A percentile compares a stretch with the other conserved stretches of the same genome.
phyloP scores from a whole-genome alignment of 2,797 vertebrate species.

The Cuniculus paca region DNA sequence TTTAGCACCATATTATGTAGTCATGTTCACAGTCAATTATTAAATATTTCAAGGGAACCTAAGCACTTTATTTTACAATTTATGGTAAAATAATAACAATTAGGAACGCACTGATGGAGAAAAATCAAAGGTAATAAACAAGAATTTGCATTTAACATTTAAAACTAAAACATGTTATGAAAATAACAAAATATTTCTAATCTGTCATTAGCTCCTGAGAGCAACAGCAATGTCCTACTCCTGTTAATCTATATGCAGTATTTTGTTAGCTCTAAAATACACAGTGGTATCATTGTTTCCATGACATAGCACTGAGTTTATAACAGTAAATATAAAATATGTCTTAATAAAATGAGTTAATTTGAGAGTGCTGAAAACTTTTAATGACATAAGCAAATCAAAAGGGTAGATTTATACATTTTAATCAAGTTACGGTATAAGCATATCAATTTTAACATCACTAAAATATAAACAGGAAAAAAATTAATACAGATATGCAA shows the following conservation, averaged over 20 bases:
- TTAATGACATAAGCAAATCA: slow-evolving; percentile 13
- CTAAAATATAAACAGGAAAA: too few relatives aligned
- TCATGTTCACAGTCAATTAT: background rate
- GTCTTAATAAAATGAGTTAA: background rate
- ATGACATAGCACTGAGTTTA: background rate
- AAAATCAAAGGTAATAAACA: background rate
- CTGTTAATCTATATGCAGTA: background rate
- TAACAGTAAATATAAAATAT: background rate
- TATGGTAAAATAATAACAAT: background rate
- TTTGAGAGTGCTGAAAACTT: background rate
- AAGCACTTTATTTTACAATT: background rate
- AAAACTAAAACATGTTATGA: background rate
- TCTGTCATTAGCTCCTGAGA: background rate
- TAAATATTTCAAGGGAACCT: background rate
- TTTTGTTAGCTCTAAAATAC: background rate
- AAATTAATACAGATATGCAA: too few relatives aligned
- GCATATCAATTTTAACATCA: background rate
- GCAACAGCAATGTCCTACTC: background rate
- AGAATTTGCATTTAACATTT: background rate
- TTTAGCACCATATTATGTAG: background rate
- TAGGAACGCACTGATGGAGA: background rate
- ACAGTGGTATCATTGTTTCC: background rate
- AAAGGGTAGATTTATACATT: background rate
- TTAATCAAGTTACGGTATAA: background rate
- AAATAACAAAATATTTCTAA: slow-evolving; percentile 39